Evolutionary conservation across 2,797 vertebrate genomes (phyloP).

Genomic region (Galagoides demidoff): DNA sequence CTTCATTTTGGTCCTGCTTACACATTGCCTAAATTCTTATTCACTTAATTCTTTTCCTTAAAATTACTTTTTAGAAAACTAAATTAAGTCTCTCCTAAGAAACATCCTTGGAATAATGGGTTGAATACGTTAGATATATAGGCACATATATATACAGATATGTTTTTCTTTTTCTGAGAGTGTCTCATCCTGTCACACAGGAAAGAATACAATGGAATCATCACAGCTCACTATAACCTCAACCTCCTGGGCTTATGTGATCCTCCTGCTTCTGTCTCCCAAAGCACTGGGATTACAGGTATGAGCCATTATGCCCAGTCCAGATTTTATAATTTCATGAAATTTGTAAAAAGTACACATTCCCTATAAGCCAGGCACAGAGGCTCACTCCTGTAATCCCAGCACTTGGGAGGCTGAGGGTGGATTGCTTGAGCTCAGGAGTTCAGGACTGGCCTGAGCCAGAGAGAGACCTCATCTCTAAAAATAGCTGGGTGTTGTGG

Average conservation of each 20-base stretch:
- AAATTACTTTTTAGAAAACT: not conserved
- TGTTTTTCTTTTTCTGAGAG: not conserved
- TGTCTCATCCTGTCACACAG: not conserved
- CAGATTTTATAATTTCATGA: not conserved
- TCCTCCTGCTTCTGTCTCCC: not conserved
- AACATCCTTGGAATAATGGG: not conserved
- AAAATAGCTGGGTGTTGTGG: too few species aligned
- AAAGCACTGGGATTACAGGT: not conserved
- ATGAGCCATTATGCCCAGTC: not conserved
- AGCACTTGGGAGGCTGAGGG: too few species aligned
- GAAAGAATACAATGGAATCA: not conserved
- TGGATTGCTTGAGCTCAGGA: too few species aligned
- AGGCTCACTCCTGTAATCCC: too few species aligned
- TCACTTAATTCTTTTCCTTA: not conserved
- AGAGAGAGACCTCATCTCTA: too few species aligned
- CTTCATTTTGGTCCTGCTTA: not conserved
- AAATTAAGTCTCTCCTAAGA: not conserved
- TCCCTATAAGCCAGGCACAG: not conserved
- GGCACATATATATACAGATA: not conserved
- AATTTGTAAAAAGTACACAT: not conserved
- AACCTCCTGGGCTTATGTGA: not conserved
- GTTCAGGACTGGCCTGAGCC: too few species aligned
- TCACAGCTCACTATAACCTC: not conserved
- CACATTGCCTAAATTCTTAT: not conserved
- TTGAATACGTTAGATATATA: not conserved